Evolutionary conservation across 2,888 invertebrate genomes (phyloP), one percentile per base, ranked within the genome.

Genomic region (Magallana nippona): DNA sequence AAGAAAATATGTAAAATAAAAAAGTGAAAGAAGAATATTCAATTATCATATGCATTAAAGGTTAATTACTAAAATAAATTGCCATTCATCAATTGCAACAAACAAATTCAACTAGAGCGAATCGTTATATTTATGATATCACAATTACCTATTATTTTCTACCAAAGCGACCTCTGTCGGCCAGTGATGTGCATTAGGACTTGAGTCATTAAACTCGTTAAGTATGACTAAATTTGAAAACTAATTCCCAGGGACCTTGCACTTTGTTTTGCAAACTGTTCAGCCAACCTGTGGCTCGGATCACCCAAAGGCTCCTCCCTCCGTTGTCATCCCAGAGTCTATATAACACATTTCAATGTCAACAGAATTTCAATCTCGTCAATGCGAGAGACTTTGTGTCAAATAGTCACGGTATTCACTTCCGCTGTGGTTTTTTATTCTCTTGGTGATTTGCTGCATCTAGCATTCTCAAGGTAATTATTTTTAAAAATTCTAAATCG

Each of bases 401-500:
- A 44, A 32, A 15, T 71, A 27, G 71, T 27, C 71, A 71, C 8
- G n/a, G 71, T 71, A 13, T 27, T 27, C 32, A 27, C 71, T 32
- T 62, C 27, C 71, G 27, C 27, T 71, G 71, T 13, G 17, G 3
- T 22, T 27, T 71, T 63, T 63, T 63, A n/a, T 22, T 71, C 19
- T 27, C 71, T 71, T 71, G 71, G 13, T 27, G 71, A 27, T 71
- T 71, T 71, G 71, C 71, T 71, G 27, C 22, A 13, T 22, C 71
- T 27, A 71, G 71, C 27, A 71, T 71, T 71, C 71, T 71, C 71
- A 71, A 71, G 71, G 71, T 71, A 71, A 71, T 71, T 71, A 71
- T 71, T 27, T 32, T 13, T 44, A 8, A 8, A 44, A 44, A 8
- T 44, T 5, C 5, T 5, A 44, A 44, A 44, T 44, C 8, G 5